Evolutionary conservation across 2,888 invertebrate genomes (phyloP), one percentile per base, ranked within the genome.

Genomic region (Pachliopta kotzebuea): DNA sequence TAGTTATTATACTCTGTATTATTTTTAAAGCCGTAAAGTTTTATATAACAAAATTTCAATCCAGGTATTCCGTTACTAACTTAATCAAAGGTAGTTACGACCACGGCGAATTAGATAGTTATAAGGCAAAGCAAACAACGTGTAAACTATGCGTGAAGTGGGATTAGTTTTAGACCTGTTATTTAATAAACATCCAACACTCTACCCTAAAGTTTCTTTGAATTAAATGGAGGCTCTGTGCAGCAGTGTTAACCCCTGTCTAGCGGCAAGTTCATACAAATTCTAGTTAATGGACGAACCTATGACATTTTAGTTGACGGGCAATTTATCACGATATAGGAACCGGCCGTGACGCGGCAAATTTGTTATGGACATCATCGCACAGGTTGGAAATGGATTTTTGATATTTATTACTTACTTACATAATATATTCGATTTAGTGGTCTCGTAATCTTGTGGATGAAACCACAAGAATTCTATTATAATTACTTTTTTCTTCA

Each of bases 301-400:
- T 71, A 76, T 79, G 72, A 70, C 70, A 72, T 70, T 70, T 62
- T 65, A 68, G 68, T 68, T 74, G 74, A 72, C 68, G 68, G 72
- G 79, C 76, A 76, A 88, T 88, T 85, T 81, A 86, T 88, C 83
- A 86, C 80, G 77, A 78, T 80, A 76, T 73, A 71, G 67, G 57
- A 65, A 69, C 74, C 69, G 69, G 68, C 72, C 69, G 71, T 73
- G 71, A 68, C 70, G 78, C 74, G 76, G 70, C 76, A 62, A 66
- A 50, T 63, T 62, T 64, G 59, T 62, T 62, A 66, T 59, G 62
- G 59, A 66, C 61, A 66, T 66, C 37, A 37, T 59, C 56, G 56
- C 45, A 65, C 63, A 65, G 63, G 58, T 65, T 23, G 62, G 49
- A 66, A 66, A 60, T 62, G 62, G 54, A 62, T 66, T 66, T 65